Base-by-base conservation (phyloP, 2,888 invertebrate genomes). In the Elmis aenea region DNA sequence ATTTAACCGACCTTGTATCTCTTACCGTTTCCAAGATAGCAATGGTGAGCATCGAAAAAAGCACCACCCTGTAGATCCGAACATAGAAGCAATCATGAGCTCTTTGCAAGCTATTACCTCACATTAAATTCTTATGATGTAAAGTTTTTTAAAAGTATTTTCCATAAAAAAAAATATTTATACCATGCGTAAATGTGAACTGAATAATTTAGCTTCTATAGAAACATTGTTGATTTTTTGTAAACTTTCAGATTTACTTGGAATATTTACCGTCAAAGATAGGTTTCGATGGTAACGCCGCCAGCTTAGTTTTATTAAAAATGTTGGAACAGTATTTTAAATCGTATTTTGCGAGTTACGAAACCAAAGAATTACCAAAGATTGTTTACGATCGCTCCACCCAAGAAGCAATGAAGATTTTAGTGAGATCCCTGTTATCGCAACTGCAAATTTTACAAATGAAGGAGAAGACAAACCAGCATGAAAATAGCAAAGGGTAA, bases 201-300 rank as follows among this genome's bases (percentile, higher is more conserved):
- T n/a, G n/a, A n/a, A n/a, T n/a, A n/a, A n/a, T n/a, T n/a, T n/a
- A n/a, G n/a, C n/a, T n/a, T n/a, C n/a, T n/a, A n/a, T n/a, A n/a
- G n/a, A n/a, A n/a, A n/a, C n/a, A n/a, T n/a, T n/a, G n/a, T n/a
- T n/a, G n/a, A n/a, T n/a, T n/a, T n/a, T n/a, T n/a, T n/a, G n/a
- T n/a, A n/a, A n/a, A n/a, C 16, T 43, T 31, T 13, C 69, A 79
- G 67, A 69, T 79, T 6, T 81, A 81, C 52, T 58, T 81, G 36
- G 80, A 80, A 41, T 81, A 79, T 57, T 65, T 82, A 38, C 80
- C 81, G 3, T 76, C 78, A n/a, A 72, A 79, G 50, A 76, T 81
- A 16, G 80, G 80, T 2, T 53, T 73, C 57, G 68, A 73, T 59
- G 58, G 72, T 55, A 55, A 70, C 61, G 58, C 66, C 51, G 59